phyloP scores from a whole-genome alignment of 2,797 vertebrate genomes.

The Manis crassicaudata region DNA sequence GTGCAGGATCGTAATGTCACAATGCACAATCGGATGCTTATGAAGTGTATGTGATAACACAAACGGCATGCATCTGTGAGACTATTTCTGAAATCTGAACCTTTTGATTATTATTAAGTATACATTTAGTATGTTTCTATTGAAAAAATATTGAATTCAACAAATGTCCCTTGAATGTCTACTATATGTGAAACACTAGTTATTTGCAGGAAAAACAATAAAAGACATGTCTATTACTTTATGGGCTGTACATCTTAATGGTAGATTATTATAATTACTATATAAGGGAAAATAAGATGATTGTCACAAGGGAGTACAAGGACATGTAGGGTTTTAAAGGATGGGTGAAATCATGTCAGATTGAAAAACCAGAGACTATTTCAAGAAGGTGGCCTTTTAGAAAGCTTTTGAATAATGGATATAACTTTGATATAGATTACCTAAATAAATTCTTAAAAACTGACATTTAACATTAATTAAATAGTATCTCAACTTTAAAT shows the following conservation, averaged over 20 bases:
- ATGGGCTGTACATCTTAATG: not conserved
- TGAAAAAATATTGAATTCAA: conserved; percentile 39
- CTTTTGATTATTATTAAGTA: not conserved
- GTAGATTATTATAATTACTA: not conserved
- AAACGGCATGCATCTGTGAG: not conserved
- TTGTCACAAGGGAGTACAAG: not conserved
- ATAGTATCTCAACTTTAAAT: conserved; percentile 21
- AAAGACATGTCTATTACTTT: not conserved
- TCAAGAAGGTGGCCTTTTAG: not conserved
- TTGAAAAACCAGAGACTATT: not conserved
- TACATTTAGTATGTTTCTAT: not conserved
- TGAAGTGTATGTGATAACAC: not conserved
- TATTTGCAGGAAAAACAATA: not conserved
- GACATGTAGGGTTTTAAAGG: not conserved
- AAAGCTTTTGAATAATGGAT: not conserved
- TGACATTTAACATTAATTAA: not conserved
- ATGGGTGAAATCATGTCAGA: not conserved
- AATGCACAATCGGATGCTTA: not conserved
- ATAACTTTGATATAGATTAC: conserved; percentile 15
- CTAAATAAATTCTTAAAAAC: not conserved
- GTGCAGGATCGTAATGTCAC: not conserved
- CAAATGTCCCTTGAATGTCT: conserved; percentile 13
- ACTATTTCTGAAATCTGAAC: conserved; percentile 14
- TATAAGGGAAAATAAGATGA: conserved; percentile 8
- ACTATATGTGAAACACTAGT: not conserved